Percentiles rank a stretch among this genome's conserved stretches.
Conservation (phyloP, 2,797 vertebrate species). For the Danio albolineatus region DNA sequence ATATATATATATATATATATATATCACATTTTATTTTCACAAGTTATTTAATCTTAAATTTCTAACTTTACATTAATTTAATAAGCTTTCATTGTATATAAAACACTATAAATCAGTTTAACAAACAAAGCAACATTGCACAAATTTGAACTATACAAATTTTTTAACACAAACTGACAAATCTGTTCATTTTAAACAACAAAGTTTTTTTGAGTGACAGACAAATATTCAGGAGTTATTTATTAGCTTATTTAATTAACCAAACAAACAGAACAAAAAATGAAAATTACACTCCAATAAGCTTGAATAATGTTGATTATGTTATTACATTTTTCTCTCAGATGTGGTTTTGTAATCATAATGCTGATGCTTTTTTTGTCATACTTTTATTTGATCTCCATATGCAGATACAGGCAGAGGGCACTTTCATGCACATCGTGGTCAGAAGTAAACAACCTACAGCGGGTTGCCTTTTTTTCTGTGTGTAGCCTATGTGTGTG, state of each 20-base stretch:
- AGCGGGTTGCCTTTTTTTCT: constrained; percentile 33
- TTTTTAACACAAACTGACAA: no score
- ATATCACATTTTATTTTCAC: no score
- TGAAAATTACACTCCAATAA: neutral
- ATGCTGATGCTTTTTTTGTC: neutral
- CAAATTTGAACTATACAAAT: no score
- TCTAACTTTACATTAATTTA: no score
- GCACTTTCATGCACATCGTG: constrained; percentile 6
- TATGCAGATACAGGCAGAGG: constrained; percentile 29
- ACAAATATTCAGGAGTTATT: neutral
- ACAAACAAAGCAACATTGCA: no score
- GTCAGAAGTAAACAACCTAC: constrained; percentile 57
- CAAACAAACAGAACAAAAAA: neutral
- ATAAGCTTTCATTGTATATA: no score
- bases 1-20: no score
- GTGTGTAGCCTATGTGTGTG: constrained; percentile 5
- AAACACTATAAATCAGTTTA: no score
- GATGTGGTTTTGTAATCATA: neutral
- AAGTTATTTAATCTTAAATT: no score
- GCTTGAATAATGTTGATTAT: neutral
- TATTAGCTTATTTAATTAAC: neutral
- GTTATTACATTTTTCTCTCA: neutral
- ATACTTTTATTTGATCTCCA: constrained; percentile 24
- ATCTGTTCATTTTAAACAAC: no score
- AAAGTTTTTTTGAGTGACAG: no score